Evolutionary conservation across 2,797 vertebrate species (phyloP), one percentile per base, ranked within the genome.

Genomic region (Sebastolobus altivelis): DNA sequence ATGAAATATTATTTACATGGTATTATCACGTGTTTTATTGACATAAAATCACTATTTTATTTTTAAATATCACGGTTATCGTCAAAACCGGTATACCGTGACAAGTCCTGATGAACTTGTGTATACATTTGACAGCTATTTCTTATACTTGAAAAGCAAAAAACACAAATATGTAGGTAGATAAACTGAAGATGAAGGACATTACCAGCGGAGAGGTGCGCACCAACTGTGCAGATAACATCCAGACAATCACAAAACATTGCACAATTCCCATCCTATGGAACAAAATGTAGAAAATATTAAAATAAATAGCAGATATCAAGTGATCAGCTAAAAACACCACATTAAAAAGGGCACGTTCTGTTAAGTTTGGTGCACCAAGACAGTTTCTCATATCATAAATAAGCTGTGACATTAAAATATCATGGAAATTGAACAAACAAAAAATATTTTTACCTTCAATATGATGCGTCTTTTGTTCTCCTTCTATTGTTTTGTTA

Each of bases 211-310:
- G 77, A 18, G 2, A 46, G 27, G 73, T 40, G 81, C 86, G n/a
- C n/a, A 60, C 79, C 79, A 67, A 4, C 18, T 71, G 46, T 72
- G 81, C 79, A 75, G 71, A 77, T 5, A 90, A 67, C 69, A 86
- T 37, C 80, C 81, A 37, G 16, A 81, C 35, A 40, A 74, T 38
- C 77, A 81, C 52, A 52, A 83, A 55, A 65, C 74, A 82, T 72
- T 83, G 89, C 87, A 92, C 52, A 11, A 84, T 56, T 52, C 71
- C 72, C 94, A 94, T 95, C 81, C 91, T 93, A 40, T 29, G 10
- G 35, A 61, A 6, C 35, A 63, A 29, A 65, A 59, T 6, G n/a
- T 1, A 31, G 2, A 66, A 61, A 14, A 25, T 4, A 8, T 60
- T 12, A 37, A 27, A 31, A 49, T 33, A n/a, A 66, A 31, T n/a